phyloP scores from a whole-genome alignment of 2,113 vertebrate genomes.

The Noturus placidus region DNA sequence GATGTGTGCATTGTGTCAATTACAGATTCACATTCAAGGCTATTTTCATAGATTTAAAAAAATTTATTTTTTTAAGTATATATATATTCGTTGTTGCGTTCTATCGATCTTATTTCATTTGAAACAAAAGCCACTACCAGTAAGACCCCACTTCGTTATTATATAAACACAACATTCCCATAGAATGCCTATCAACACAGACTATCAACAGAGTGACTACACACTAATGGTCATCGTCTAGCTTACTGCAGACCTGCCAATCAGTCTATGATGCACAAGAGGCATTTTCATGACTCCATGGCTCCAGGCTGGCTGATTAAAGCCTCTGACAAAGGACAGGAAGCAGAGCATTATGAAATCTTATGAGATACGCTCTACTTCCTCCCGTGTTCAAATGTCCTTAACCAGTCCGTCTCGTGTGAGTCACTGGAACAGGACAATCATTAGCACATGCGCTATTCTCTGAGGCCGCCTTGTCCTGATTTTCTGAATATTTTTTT shows the following conservation, averaged over 20 bases:
- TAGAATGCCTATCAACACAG: not conserved
- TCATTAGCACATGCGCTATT: slow-evolving; percentile 7
- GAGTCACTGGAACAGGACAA: slow-evolving; percentile 28
- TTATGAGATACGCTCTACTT: slow-evolving; percentile 48
- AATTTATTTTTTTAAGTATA: no score
- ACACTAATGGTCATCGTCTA: not conserved
- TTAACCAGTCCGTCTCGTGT: slow-evolving; percentile 40
- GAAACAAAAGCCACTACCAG: not conserved
- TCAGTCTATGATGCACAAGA: slow-evolving; percentile 61
- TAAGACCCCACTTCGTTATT: not conserved
- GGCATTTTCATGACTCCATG: slow-evolving; percentile 65
- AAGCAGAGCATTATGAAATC: slow-evolving; percentile 52
- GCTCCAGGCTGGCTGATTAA: slow-evolving; percentile 39
- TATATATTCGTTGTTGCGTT: not conserved
- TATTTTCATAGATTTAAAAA: no score
- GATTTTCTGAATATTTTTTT: not conserved
- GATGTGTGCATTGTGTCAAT: not conserved
- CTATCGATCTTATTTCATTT: not conserved
- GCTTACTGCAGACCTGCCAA: not conserved
- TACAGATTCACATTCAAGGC: not conserved
- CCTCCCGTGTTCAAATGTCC: slow-evolving; percentile 10
- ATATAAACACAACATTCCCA: not conserved
- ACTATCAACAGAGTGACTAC: not conserved
- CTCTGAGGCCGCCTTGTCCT: slow-evolving; percentile 13
- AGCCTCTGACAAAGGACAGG: not conserved